Percentiles rank a stretch among this genome's conserved stretches.
phyloP scores from a whole-genome alignment of 2,888 invertebrate genomes.

The Cryptocephalus moraei region DNA sequence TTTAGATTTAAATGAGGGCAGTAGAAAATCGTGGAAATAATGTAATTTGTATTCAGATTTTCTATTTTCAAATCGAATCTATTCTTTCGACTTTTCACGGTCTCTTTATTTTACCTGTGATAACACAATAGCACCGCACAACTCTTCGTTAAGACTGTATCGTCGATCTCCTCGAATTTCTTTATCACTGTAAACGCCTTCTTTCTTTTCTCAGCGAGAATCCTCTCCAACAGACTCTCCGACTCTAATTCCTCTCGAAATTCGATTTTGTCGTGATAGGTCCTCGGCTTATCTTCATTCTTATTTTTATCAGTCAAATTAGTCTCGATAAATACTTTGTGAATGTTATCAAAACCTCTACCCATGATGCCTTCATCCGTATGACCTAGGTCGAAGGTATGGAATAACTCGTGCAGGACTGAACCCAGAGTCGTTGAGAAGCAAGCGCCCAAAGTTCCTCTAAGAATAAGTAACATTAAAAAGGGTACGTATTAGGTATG shows the following conservation, averaged over 20 bases:
- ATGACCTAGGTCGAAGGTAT: conserved; percentile 90
- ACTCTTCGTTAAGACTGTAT: conserved; percentile 52
- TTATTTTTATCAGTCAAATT: conserved; percentile 24
- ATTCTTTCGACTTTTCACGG: neutral
- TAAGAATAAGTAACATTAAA: conserved; percentile 16
- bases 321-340: conserved; percentile 52
- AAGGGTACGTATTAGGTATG: no score
- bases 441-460: conserved; percentile 78
- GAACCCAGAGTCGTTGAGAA: conserved; percentile 86
- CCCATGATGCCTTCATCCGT: conserved; percentile 89
- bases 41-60: neutral
- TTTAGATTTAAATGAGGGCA: neutral
- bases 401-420: conserved; percentile 87
- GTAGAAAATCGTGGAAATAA: neutral
- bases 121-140: conserved; percentile 56
- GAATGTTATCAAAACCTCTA: conserved; percentile 75
- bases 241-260: conserved; percentile 25
- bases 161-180: conserved; percentile 35
- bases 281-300: conserved; percentile 9
- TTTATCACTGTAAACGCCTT: conserved; percentile 22
- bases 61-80: neutral
- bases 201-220: conserved; percentile 15
- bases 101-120: conserved; percentile 44
- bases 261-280: conserved; percentile 19
- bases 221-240: conserved; percentile 17